Evolutionary conservation across 1,140 invertebrate species (phyloP).

Genomic region (Calosoma granatense): DNA sequence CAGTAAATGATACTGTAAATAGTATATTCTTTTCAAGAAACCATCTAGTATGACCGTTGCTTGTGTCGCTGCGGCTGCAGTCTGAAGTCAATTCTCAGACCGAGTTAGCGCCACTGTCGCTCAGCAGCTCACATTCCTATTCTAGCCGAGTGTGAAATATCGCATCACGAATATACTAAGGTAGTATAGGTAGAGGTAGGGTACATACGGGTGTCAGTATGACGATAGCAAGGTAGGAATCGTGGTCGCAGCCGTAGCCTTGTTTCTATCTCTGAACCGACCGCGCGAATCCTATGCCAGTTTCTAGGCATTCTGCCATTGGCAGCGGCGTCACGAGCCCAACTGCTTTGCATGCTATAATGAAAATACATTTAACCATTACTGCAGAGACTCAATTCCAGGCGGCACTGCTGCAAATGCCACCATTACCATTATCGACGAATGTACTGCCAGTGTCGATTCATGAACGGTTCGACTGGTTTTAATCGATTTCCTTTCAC

Average conservation of each 20-base stretch:
- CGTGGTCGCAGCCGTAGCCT: too few relatives aligned
- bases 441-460: neutral
- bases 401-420: neutral
- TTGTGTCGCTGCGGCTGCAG: too few relatives aligned
- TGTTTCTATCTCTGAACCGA: too few relatives aligned
- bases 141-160: conserved; percentile 4
- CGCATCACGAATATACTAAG: neutral
- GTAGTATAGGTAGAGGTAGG: neutral
- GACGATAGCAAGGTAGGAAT: too few relatives aligned
- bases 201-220: too few relatives aligned
- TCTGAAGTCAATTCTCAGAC: neutral
- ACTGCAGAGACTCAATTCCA: conserved; percentile 1
- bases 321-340: neutral
- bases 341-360: conserved; percentile 6
- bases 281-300: too few relatives aligned
- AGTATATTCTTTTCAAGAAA: neutral
- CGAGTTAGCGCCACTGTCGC: neutral
- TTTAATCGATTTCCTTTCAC: conserved; percentile 4
- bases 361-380: conserved; percentile 9
- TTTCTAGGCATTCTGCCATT: too few relatives aligned
- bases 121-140: neutral
- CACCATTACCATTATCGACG: neutral
- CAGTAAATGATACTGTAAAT: conserved; percentile 6
- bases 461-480: neutral
- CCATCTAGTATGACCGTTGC: too few relatives aligned